Base-by-base conservation (phyloP, 2,113 vertebrate genomes). In the Nematolebias whitei region DNA sequence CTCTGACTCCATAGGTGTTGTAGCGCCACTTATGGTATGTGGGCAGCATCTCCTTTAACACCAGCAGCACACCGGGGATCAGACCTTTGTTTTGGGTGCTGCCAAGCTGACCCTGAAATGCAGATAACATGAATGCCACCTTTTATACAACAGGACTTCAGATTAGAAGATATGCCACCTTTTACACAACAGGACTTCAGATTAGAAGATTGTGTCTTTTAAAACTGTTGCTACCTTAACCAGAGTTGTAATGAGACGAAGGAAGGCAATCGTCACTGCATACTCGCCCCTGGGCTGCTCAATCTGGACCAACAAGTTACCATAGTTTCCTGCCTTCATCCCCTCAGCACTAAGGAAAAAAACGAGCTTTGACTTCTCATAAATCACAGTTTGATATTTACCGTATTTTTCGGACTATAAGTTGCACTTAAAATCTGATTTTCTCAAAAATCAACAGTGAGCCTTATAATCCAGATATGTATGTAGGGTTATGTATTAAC, bases 11-110 rank as follows among this genome's bases (percentile, higher is more conserved):
- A 0, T 98, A 94, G 32, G 91, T 93, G 86, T 95, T 96, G 52
- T 98, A 99, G 50, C 96, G 96, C 98, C 98, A 99, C 79, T 96
- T 98, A 78, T 98, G 96, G 71, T 99, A 99, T 0, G 96, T 96
- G 15, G 98, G 97, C 67, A 99, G 92, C 96, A 99, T 97, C 87
- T 99, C 98, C 84, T 97, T 98, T 23, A 99, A 83, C 55, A 98
- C 97, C 71, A 99, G 96, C 72, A 99, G 91, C 20, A 98, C 94
- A 66, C 98, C 98, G 7, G 97, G 98, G 69, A 96, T 93, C 26
- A 99, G 90, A 2, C 97, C 97, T 86, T 95, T 96, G 89, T 93
- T 98, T 86, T 98, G 96, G 39, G 96, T 98, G 85, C 93, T 98
- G 60, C 97, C 96, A 23, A 98, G 93, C 70, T 98, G 96, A n/a